Evolutionary conservation across 2,888 invertebrate genomes (phyloP), one percentile per base, ranked within the genome.

Genomic region (Patella depressa): DNA sequence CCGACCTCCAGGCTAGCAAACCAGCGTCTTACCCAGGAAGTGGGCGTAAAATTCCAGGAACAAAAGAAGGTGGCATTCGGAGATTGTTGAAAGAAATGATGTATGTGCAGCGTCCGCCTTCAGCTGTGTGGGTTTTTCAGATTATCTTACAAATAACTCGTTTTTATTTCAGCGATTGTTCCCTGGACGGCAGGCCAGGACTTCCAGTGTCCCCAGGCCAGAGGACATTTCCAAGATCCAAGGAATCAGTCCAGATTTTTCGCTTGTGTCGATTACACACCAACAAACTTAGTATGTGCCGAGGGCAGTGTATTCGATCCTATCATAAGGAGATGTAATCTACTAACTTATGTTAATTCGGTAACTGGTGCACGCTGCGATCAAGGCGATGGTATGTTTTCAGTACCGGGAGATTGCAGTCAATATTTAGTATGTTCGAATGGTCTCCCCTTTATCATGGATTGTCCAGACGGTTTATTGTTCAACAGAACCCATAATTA

Each of bases 141-240:
- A 45, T 45, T 45, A 45, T 45, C 9, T 45, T 9, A 45, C 45
- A 45, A 45, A 45, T 45, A 45, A 45, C 45, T 45, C 45, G 17
- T 57, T 65, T 65, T 19, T 65, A 24, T 65, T 65, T 65, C 65
- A 65, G 65, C 65, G 11, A 11, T 65, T 65, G 65, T 65, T 24
- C 11, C 65, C 65, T 65, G 19, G 65, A 24, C 24, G 14, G 3
- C 65, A 24, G 19, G 19, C 11, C 65, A 65, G 14, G 24, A 19
- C 65, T 65, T 65, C 65, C 9, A 24, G 24, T 65, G 65, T 65
- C 65, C 65, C 65, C 65, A 14, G 65, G 65, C 65, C 24, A 65
- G 24, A 24, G 65, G 65, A 19, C 19, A 65, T 14, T 65, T 12
- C 19, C 12, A 19, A 65, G 65, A 65, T 65, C 65, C 65, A 24